Base-by-base conservation (phyloP, 2,888 invertebrate species). In the Lottia gigantea region DNA sequence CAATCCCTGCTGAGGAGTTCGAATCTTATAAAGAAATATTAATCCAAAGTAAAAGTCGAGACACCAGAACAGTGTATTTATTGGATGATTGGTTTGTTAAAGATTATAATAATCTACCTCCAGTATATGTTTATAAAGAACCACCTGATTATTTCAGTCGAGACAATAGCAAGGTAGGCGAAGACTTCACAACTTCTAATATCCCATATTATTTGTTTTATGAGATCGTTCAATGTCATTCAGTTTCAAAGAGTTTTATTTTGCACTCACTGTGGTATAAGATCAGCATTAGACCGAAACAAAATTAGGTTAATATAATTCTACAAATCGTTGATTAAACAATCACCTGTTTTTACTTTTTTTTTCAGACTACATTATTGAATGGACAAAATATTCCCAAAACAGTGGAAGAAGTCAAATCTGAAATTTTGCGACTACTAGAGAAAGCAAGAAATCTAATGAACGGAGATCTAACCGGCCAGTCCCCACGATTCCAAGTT, bases 31-130 rank as follows among this genome's bases (percentile, higher is more conserved):
- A 80, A 23, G 72, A 80, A 66, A 79, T 83, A 6, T 75, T 87
- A 23, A 74, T 77, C n/a, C 78, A 80, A 62, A 82, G 83, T 76
- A 81, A 79, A 63, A 77, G 80, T 63, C 77, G 85, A 11, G 81
- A 83, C 25, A 84, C 85, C 0, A 72, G 85, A 8, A 79, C 81
- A 40, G 83, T 83, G 2, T 75, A 77, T 14, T 71, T 87, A 47
- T 79, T 87, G 61, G 85, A 85, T 70, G 70, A 79, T 62, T 86
- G 85, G 82, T 87, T 84, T 74, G 70, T 75, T 23, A 79, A 76
- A 68, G 86, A 87, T 78, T 78, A 79, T 16, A 87, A 87, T 80
- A 80, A 80, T 63, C 66, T 82, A 4, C 83, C 83, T 12, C 81
- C 84, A 11, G 77, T 81, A 0, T 86, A 85, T 69, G 74, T 82